Evolutionary conservation across 2,797 vertebrate species (phyloP).

Genomic region (Rhabdomys pumilio): DNA sequence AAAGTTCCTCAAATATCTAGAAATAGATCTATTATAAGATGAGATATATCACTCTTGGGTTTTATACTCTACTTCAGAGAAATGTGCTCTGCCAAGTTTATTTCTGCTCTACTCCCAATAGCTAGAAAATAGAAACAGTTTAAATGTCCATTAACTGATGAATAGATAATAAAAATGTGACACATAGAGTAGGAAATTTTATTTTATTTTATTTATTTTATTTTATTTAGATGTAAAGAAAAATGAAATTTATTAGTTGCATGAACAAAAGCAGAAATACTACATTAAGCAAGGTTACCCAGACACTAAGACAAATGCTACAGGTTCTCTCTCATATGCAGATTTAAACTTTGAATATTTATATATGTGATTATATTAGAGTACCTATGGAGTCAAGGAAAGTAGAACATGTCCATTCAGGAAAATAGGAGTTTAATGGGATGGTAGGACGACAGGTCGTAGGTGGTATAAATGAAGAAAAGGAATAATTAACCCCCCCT

Average conservation of each 20-base stretch:
- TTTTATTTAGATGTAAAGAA: not conserved
- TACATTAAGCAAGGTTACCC: not conserved
- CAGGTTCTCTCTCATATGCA: not conserved
- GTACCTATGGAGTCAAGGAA: not conserved
- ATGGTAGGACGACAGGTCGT: not conserved
- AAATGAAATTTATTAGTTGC: not conserved
- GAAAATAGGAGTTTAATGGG: not conserved
- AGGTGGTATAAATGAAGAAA: not conserved
- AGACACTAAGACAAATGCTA: not conserved
- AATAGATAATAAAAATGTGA: not conserved
- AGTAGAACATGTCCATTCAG: not conserved
- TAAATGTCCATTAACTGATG: not conserved
- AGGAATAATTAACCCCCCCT: not conserved
- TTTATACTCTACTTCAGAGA: not conserved
- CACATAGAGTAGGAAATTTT: not conserved
- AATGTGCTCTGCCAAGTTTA: not conserved
- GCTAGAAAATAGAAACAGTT: not conserved
- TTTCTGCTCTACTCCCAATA: not conserved
- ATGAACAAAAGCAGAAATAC: not conserved
- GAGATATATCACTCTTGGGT: not conserved
- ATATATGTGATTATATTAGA: not conserved
- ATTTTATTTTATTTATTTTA: not conserved
- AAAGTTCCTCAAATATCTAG: not conserved
- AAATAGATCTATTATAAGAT: not conserved
- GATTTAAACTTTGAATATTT: not conserved